Percentiles rank a stretch among this genome's conserved stretches.
phyloP scores from a whole-genome alignment of 2,113 vertebrate genomes.

The Sitta europaea region DNA sequence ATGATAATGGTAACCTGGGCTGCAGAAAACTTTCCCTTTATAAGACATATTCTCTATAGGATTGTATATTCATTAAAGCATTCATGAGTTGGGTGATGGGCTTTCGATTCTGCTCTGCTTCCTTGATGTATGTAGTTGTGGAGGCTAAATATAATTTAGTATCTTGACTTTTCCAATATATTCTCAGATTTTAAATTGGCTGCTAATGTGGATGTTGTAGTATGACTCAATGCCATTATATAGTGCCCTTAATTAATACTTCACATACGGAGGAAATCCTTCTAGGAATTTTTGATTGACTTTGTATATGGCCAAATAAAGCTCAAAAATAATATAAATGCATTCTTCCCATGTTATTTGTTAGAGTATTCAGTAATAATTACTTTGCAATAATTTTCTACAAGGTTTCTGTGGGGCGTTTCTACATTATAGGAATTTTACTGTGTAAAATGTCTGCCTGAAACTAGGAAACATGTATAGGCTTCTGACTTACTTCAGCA shows the following conservation, averaged over 20 bases:
- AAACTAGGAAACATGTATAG: neutral
- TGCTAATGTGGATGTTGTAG: neutral
- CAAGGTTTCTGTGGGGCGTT: neutral
- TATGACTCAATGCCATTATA: neutral
- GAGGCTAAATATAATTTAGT: neutral
- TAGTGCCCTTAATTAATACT: neutral
- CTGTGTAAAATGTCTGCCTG: neutral
- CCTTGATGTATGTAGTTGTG: neutral
- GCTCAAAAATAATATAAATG: neutral
- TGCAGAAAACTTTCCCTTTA: neutral
- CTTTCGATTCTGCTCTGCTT: neutral
- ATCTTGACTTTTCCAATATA: neutral
- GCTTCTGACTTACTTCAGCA: neutral
- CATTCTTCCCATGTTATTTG: neutral
- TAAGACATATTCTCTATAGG: neutral
- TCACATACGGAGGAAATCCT: neutral
- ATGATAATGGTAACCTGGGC: neutral
- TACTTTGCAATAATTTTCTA: neutral
- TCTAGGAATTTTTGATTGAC: neutral
- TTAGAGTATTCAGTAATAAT: neutral
- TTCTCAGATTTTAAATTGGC: neutral
- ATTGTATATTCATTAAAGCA: neutral
- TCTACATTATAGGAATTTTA: neutral
- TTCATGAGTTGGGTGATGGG: neutral
- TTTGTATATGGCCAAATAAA: neutral